A percentile compares a stretch with the other conserved stretches of the same genome.
phyloP scores from a whole-genome alignment of 1,140 invertebrate genomes.

The Philaenus spumarius region DNA sequence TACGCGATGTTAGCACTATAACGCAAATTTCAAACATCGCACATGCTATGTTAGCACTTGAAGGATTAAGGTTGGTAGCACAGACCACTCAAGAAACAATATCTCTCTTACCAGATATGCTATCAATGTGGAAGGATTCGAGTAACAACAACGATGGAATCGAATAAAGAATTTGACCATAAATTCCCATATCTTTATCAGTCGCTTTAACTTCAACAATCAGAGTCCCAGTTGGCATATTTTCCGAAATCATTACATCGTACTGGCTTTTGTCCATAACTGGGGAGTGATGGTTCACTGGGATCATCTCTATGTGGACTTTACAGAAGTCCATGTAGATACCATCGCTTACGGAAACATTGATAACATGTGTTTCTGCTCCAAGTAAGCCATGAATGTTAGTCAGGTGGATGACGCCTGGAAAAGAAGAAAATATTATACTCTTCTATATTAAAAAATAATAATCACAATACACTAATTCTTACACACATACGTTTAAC shows the following conservation, averaged over 20 bases:
- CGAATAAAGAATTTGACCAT: slow-evolving; percentile 68
- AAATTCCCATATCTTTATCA: slow-evolving; percentile 75
- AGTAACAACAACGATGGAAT: slow-evolving; percentile 71
- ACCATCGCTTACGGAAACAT: slow-evolving; percentile 87
- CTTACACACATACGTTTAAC: too few relatives aligned
- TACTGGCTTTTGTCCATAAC: slow-evolving; percentile 66
- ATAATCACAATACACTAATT: too few relatives aligned
- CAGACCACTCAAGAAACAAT: too few relatives aligned
- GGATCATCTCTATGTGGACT: slow-evolving; percentile 69
- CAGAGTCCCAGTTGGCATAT: slow-evolving; percentile 62
- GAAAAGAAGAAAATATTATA: slow-evolving; percentile 12
- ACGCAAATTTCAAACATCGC: too few relatives aligned
- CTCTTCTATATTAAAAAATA: not conserved
- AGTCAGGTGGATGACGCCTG: slow-evolving; percentile 50
- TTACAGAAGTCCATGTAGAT: slow-evolving; percentile 79
- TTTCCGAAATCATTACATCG: slow-evolving; percentile 71
- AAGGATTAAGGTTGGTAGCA: too few relatives aligned
- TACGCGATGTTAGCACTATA: too few relatives aligned
- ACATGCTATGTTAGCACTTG: too few relatives aligned
- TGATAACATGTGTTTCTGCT: slow-evolving; percentile 48
- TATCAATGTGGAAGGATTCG: slow-evolving; percentile 75
- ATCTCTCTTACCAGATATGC: slow-evolving; percentile 51
- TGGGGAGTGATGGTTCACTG: slow-evolving; percentile 72
- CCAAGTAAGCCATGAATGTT: slow-evolving; percentile 52
- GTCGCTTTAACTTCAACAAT: slow-evolving; percentile 66